Evolutionary conservation across 2,888 invertebrate species (phyloP), one percentile per base, ranked within the genome.

Genomic region (Trissolcus brochymenae): DNA sequence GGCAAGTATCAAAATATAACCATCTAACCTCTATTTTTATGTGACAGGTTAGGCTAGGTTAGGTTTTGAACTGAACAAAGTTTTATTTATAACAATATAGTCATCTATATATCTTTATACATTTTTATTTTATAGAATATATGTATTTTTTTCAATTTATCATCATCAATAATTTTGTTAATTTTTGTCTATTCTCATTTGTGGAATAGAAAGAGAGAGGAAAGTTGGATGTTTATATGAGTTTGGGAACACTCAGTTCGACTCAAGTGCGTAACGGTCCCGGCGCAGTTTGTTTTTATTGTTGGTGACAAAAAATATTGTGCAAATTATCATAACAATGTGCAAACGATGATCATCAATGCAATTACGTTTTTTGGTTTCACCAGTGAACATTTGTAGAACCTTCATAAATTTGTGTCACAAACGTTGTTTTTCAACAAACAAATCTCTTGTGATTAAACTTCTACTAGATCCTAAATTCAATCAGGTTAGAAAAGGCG

Each of bases 401-500:
- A 51, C 51, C 1, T 51, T 51, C 2, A 16, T 9, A 21, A 16
- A n/a, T 7, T 21, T 19, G 11, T 21, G 51, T 51, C 16, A 16
- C 2, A n/a, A 19, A 14, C 51, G 17, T 16, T 51, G 11, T 21
- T 51, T 19, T 16, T 51, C 19, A 19, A 17, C 14, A 7, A 14
- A 16, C 46, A 40, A 40, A 41, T 51, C 56, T 51, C 59, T 53
- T 53, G 1, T 49, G 4, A 51, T 17, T 1, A 14, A 51, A 59
- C 0, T 66, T 25, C 29, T 71, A 17, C 46, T 49, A 14, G 6
- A 49, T 25, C n/a, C 19, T 1, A 29, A 13, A 25, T 16, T 73
- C 25, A 41, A 49, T 13, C 55, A 70, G 76, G 76, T 76, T 76
- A 76, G 17, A 76, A 70, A 76, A 76, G 56, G 70, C 76, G 76